Evolutionary conservation across 2,113 vertebrate genomes (phyloP).

Genomic region (Pandion haliaetus): DNA sequence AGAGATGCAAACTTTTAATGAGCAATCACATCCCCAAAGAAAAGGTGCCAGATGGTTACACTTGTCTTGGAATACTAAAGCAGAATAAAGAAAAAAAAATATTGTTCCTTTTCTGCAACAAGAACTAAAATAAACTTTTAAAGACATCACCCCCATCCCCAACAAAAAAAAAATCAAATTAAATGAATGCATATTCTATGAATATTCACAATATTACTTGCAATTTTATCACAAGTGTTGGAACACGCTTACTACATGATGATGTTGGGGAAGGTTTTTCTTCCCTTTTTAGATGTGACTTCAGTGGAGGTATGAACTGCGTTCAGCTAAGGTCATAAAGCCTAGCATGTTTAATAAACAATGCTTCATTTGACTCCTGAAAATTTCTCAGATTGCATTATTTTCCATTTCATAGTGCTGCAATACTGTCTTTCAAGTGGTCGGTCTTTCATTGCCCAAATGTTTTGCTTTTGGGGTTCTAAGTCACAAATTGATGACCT

Average conservation of each 20-base stretch:
- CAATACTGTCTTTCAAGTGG: background rate
- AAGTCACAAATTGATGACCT: background rate
- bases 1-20: slow-evolving; percentile 44
- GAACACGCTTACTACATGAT: background rate
- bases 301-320: background rate
- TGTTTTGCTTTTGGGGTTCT: background rate
- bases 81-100: background rate
- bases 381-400: background rate
- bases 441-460: background rate
- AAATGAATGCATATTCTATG: background rate
- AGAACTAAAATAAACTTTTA: background rate
- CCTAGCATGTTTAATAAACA: background rate
- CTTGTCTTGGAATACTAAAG: background rate
- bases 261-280: background rate
- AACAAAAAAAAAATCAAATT: background rate
- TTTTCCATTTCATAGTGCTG: background rate
- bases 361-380: background rate
- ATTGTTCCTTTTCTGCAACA: background rate
- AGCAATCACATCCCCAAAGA: slow-evolving; percentile 33
- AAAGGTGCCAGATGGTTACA: slow-evolving; percentile 32
- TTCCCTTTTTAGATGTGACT: background rate
- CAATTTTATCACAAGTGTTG: background rate
- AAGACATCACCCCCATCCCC: background rate
- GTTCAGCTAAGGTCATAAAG: background rate
- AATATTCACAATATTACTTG: background rate